Percentiles rank a stretch among this genome's conserved stretches.
Evolutionary conservation across 1,140 invertebrate genomes (phyloP).

Genomic region (Dinothrombium tinctorium): DNA sequence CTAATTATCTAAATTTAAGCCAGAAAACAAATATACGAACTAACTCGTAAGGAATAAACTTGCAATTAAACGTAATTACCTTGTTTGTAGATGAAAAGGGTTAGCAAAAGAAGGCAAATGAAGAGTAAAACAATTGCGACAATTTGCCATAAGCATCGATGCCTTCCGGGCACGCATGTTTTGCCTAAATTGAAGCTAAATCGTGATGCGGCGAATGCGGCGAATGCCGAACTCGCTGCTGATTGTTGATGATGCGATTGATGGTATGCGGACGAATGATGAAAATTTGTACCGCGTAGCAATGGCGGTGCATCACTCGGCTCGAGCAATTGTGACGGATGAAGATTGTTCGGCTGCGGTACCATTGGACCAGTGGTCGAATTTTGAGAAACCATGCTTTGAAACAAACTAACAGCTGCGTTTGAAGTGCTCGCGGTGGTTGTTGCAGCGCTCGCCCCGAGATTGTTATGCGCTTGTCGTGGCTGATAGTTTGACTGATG

Average conservation of each 20-base stretch:
- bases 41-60: background rate
- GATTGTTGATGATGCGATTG: background rate
- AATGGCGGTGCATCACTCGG: constrained; percentile 1
- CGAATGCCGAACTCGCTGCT: background rate
- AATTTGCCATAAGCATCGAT: constrained; percentile 64
- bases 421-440: too few relatives aligned
- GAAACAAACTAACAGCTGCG: background rate
- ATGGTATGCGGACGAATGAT: background rate
- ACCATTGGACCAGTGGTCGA: constrained; percentile 7
- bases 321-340: constrained; percentile 3
- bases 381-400: background rate
- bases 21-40: background rate
- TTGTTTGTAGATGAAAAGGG: constrained; percentile 61
- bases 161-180: constrained; percentile 37
- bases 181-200: constrained; percentile 57
- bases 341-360: constrained; percentile 5
- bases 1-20: too few relatives aligned
- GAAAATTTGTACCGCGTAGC: background rate
- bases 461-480: too few relatives aligned
- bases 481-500: too few relatives aligned
- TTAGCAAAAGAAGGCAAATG: constrained; percentile 47
- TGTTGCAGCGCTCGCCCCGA: too few relatives aligned
- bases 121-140: constrained; percentile 61
- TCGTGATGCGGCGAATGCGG: background rate
- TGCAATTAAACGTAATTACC: constrained; percentile 28